Conservation (phyloP, 2,113 vertebrate genomes). For the Dascyllus trimaculatus region DNA sequence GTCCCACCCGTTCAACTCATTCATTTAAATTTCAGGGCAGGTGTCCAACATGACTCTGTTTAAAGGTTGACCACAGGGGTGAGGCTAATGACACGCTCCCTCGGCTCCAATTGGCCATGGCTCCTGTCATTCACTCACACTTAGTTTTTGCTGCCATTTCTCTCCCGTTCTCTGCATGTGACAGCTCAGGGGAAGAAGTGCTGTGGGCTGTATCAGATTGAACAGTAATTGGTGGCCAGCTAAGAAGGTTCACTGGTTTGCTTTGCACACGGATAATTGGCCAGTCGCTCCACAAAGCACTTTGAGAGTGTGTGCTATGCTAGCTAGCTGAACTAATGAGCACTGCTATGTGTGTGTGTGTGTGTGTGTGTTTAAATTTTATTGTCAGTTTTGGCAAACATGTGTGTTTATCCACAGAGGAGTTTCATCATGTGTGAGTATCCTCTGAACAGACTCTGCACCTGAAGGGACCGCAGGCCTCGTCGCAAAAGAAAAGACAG, state of each 20-base stretch:
- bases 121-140: conserved; percentile 62
- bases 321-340: conserved; percentile 82
- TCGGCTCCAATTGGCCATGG: conserved; percentile 49
- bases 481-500: neutral
- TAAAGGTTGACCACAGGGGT: conserved; percentile 50
- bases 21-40: conserved; percentile 55
- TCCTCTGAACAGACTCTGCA: conserved; percentile 26
- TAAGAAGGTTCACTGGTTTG: conserved; percentile 81
- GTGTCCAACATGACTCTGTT: conserved; percentile 41
- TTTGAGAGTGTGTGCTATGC: conserved; percentile 70
- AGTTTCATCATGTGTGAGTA: conserved; percentile 26
- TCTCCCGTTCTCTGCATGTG: neutral
- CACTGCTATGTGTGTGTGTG: conserved; percentile 39
- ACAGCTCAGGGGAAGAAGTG: conserved; percentile 62
- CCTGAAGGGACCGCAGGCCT: conserved; percentile 19
- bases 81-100: conserved; percentile 59
- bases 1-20: conserved; percentile 20
- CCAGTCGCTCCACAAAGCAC: conserved; percentile 75
- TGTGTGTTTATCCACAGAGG: conserved; percentile 44
- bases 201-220: conserved; percentile 76
- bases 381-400: conserved; percentile 46
- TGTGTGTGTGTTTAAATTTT: conserved; percentile 41
- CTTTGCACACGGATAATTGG: conserved; percentile 81
- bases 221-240: conserved; percentile 81
- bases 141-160: conserved; percentile 30